Evolutionary conservation across 53 echinoderm and acorn worm species (phyloP), one percentile per base, ranked within the genome.

Genomic region (Echinometra lucunter): DNA sequence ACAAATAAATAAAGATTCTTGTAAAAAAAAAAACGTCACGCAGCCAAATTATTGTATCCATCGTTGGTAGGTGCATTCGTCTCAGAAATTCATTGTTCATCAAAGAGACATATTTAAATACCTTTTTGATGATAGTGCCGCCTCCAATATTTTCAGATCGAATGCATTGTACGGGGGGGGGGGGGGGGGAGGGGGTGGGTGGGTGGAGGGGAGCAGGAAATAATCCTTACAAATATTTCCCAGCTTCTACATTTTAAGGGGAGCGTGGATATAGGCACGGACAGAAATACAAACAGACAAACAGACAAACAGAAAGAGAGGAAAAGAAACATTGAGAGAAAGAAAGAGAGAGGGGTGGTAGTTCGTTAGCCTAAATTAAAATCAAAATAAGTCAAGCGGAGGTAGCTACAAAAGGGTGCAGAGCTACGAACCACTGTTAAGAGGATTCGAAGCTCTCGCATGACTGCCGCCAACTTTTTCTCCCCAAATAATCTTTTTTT

Each of bases 281-380:
- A 69, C 70, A 89, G 57, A 57, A 27, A 89, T 28, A 87, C 19
- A 87, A 42, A 87, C 40, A 45, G 49, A 87, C 8, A 87, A 45
- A 87, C 8, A 87, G 45, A 87, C 3, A 47, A 57, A 89, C 9
- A 44, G 49, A 56, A 11, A 16, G 49, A 34, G 57, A 89, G 89
- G 16, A 44, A 82, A n/a, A n/a, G n/a, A n/a, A n/a, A n/a, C n/a
- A n/a, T n/a, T n/a, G 49, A 9, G 49, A 49, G 49, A 49, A 9
- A 49, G 49, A 49, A 9, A 49, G 53, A 13, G 53, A n/a, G 53
- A 13, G 53, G 53, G 53, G 53, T 11, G 53, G 45, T 25, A 44
- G 57, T 89, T 89, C 49, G 89, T 89, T 89, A 89, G 56, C 57
- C 89, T 49, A 89, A 89, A 89, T 89, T 89, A 89, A 89, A 89